phyloP scores from a whole-genome alignment of 1,140 invertebrate species.

The Bombus fervidus region DNA sequence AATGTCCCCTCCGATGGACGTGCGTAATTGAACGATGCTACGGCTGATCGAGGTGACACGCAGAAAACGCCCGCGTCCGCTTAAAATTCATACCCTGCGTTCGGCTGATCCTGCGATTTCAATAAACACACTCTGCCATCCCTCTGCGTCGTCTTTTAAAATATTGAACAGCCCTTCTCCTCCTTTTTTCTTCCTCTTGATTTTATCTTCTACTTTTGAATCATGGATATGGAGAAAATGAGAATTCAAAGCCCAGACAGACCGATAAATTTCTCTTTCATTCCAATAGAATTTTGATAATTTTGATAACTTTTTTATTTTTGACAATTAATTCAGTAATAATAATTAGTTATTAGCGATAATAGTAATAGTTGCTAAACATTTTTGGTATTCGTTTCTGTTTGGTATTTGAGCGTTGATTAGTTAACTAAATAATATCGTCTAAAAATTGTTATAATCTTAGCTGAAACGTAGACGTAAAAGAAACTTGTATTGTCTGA shows the following conservation, averaged over 20 bases:
- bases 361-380: too few relatives aligned
- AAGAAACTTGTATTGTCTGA: too few relatives aligned
- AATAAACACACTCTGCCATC: neutral
- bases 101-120: constrained; percentile 19
- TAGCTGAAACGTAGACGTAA: rapidly evolving
- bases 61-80: constrained; percentile 10
- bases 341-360: too few relatives aligned
- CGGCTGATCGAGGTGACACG: neutral
- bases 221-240: too few relatives aligned
- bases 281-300: too few relatives aligned
- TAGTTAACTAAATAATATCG: too few relatives aligned
- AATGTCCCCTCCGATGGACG: constrained; percentile 8
- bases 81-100: constrained; percentile 21
- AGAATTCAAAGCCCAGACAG: neutral
- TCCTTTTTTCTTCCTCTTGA: neutral
- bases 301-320: too few relatives aligned
- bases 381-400: too few relatives aligned
- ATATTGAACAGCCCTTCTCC: neutral
- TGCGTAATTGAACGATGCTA: constrained; percentile 29
- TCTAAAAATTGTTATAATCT: too few relatives aligned
- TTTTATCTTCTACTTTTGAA: neutral
- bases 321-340: too few relatives aligned
- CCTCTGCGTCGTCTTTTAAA: neutral
- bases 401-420: too few relatives aligned
- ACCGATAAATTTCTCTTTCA: too few relatives aligned